Conservation (phyloP, 2,888 invertebrate genomes). For the Oithona nana region DNA sequence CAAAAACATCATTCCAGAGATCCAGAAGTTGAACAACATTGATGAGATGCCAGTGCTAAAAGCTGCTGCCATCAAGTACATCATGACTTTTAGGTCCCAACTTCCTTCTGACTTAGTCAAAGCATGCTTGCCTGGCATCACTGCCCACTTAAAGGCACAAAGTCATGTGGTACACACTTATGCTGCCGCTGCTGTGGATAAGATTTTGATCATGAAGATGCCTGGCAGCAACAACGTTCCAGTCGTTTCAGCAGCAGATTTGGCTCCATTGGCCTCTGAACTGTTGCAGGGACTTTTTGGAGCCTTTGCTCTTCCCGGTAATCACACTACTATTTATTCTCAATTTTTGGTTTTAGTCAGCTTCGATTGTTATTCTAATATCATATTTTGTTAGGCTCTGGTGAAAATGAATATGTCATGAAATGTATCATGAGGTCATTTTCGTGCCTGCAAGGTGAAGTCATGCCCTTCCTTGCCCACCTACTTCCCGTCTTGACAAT, state of each 20-base stretch:
- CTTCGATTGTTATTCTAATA: conserved; percentile 55
- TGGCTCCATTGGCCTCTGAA: conserved; percentile 45
- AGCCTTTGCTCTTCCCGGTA: conserved; percentile 43
- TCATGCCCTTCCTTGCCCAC: conserved; percentile 57
- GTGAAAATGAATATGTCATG: conserved; percentile 95
- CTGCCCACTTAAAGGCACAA: conserved; percentile 51
- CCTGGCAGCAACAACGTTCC: conserved; percentile 35
- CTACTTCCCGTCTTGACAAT: conserved; percentile 64
- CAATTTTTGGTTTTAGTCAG: conserved; percentile 40
- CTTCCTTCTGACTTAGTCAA: conserved; percentile 57
- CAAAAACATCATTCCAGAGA: conserved; percentile 67
- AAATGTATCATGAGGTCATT: conserved; percentile 84
- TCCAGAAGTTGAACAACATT: conserved; percentile 48
- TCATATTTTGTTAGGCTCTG: conserved; percentile 48
- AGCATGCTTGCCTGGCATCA: conserved; percentile 53
- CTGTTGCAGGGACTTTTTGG: conserved; percentile 56
- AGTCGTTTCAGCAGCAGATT: conserved; percentile 36
- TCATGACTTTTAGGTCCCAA: conserved; percentile 85
- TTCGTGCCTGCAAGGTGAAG: conserved; percentile 54
- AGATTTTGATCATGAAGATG: conserved; percentile 54
- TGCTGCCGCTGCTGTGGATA: conserved; percentile 77
- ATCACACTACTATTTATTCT: not conserved
- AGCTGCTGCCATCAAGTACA: conserved; percentile 85
- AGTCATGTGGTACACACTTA: conserved; percentile 84
- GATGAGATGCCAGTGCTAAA: conserved; percentile 74